Evolutionary conservation across 2,888 invertebrate species (phyloP).

Genomic region (Athetis lepigone): DNA sequence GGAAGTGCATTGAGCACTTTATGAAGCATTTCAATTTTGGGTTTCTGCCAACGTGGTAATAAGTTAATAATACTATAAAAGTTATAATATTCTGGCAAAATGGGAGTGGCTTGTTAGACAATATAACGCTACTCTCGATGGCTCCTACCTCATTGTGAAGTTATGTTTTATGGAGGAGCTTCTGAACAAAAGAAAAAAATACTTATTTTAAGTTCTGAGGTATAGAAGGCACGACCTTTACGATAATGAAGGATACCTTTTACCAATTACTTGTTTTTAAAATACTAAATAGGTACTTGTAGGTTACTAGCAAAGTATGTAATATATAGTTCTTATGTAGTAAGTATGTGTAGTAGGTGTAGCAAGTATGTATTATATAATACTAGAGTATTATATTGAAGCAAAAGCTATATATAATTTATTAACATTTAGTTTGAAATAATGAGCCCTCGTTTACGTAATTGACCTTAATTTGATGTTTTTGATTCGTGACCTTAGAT

Average conservation of each 20-base stretch:
- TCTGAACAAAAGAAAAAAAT: not conserved
- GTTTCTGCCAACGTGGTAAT: no score
- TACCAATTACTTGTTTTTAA: not conserved
- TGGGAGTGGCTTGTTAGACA: no score
- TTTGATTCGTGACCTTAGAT: no score
- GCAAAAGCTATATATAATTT: no score
- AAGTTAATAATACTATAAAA: no score
- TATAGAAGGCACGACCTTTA: not conserved
- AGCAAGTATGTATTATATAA: no score
- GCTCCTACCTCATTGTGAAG: not conserved
- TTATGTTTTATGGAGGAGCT: not conserved
- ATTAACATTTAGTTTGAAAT: not conserved
- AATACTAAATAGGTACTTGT: not conserved
- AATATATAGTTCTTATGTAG: not conserved
- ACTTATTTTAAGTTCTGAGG: not conserved
- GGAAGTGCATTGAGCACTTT: no score
- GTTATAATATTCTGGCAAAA: not conserved
- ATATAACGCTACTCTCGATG: not conserved
- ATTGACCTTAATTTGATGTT: not conserved
- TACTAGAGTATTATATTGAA: no score
- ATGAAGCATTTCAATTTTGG: no score
- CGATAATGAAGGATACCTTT: not conserved
- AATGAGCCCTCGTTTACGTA: not conserved
- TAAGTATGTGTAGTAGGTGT: no score
- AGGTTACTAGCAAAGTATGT: not conserved